A percentile compares a stretch with the other conserved stretches of the same genome.
phyloP scores from a whole-genome alignment of 2,113 vertebrate species.

The Triplophysa rosa region DNA sequence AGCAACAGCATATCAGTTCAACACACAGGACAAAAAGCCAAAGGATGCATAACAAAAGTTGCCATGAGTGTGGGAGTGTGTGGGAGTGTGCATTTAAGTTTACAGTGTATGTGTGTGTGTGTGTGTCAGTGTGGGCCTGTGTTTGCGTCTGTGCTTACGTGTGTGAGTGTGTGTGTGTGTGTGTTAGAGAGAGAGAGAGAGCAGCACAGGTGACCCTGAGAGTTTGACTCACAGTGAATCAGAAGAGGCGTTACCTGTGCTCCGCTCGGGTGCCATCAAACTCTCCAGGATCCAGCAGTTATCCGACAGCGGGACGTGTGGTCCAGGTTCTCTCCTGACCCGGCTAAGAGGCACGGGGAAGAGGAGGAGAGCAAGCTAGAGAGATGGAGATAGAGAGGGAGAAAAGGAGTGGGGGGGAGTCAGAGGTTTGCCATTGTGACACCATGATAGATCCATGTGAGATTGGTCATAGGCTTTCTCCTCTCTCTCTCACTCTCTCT shows the following conservation, averaged over 20 bases:
- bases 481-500: conserved; percentile 50
- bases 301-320: conserved; percentile 69
- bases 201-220: conserved; percentile 43
- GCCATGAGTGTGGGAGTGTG: conserved; percentile 7
- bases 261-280: conserved; percentile 48
- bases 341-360: conserved; percentile 63
- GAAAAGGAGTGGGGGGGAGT: conserved; percentile 62
- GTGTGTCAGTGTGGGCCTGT: conserved; percentile 16
- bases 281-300: conserved; percentile 65
- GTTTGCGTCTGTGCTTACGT: conserved; percentile 27
- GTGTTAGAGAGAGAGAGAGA: conserved; percentile 27
- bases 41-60: not conserved
- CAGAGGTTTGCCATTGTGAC: conserved; percentile 71
- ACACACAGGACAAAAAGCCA: conserved; percentile 4
- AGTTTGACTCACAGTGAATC: conserved; percentile 48
- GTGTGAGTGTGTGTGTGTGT: conserved; percentile 36
- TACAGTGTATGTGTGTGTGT: conserved; percentile 8
- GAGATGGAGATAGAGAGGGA: conserved; percentile 44
- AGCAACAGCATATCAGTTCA: conserved; percentile 2
- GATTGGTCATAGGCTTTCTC: conserved; percentile 75
- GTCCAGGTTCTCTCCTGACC: conserved; percentile 63
- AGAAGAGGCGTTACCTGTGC: conserved; percentile 69
- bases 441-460: conserved; percentile 77
- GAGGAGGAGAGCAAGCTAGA: conserved; percentile 53
- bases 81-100: conserved; percentile 14